Evolutionary conservation across 2,113 vertebrate genomes (phyloP), one percentile per base, ranked within the genome.

Genomic region (Eulemur rufifrons): DNA sequence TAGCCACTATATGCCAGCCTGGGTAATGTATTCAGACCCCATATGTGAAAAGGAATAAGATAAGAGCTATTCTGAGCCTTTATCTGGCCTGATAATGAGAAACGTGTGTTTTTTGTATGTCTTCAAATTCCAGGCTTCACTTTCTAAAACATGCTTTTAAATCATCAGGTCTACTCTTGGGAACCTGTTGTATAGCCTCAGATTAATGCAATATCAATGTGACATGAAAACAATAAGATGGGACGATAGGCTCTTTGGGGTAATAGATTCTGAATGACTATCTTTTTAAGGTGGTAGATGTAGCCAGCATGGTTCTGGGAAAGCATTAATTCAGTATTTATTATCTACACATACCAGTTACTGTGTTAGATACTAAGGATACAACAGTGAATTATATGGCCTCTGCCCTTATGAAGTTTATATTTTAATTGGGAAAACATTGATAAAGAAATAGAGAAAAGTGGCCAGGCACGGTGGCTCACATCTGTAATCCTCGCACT

Each of bases 81-180:
- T 37, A 11, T 14, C 34, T 88, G 52, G 21, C 56, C 61, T 39
- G 56, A 68, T 47, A 66, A 25, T 21, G 42, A 85, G 32, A 85
- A 78, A 42, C 29, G 14, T 71, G 21, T 42, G 18, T 45, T 63
- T 81, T 93, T 52, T 54, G 4, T 45, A 14, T 47, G 8, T 82
- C 59, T 91, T 95, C 59, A 69, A 61, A 96, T 59, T 77, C 34
- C 37, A 66, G 83, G 80, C 63, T 85, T 64, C n/a, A 63, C 87
- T 87, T 92, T 91, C 47, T 90, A 59, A 52, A 89, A 63, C 45
- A 32, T 25, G 20, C 37, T 69, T 94, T 95, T 32, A 78, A 42
- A 77, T 56, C n/a, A 84, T 84, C 42, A 92, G 56, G 69, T 29
- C 66, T 54, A 42, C 29, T 50, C 14, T 59, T 93, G 45, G 59